A percentile compares a stretch with the other conserved stretches of the same genome.
Evolutionary conservation across 2,797 vertebrate genomes (phyloP).

Genomic region (Parambassis ranga): DNA sequence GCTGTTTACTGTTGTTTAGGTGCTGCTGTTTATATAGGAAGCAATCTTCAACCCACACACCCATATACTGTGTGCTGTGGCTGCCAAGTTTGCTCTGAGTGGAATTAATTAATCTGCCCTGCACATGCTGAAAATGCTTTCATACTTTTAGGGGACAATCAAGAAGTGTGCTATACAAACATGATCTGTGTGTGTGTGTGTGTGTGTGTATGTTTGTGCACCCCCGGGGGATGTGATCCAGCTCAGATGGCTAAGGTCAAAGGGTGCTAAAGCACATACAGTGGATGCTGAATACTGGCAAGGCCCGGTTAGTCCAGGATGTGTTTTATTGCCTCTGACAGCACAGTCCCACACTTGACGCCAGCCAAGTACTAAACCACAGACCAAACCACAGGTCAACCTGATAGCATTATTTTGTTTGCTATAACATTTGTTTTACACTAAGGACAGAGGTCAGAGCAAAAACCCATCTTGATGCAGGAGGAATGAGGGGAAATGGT

Average conservation of each 20-base stretch:
- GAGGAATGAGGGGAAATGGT: too few species aligned
- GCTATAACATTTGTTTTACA: neutral
- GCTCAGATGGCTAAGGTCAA: neutral
- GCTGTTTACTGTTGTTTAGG: slow-evolving; percentile 54
- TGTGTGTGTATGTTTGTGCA: too few species aligned
- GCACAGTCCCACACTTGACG: neutral
- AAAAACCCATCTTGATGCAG: too few species aligned
- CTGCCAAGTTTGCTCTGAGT: slow-evolving; percentile 58
- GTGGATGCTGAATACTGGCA: neutral
- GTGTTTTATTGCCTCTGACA: neutral
- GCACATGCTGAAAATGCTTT: slow-evolving; percentile 18
- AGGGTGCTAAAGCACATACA: neutral
- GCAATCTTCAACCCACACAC: slow-evolving; percentile 31
- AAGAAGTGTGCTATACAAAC: slow-evolving; percentile 20
- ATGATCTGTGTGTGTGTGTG: neutral
- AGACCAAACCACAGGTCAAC: neutral
- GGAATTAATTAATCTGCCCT: slow-evolving; percentile 67
- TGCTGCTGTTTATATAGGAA: slow-evolving; percentile 32
- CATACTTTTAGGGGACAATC: slow-evolving; percentile 15
- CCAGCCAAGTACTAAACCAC: neutral
- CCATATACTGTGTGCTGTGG: slow-evolving; percentile 46
- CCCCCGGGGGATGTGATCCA: neutral
- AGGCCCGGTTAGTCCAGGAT: neutral
- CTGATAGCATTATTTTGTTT: neutral
- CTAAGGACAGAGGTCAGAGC: too few species aligned